A percentile compares a stretch with the other conserved stretches of the same genome.
Evolutionary conservation across 2,888 invertebrate species (phyloP).

Genomic region (Zeuzera pyrina): DNA sequence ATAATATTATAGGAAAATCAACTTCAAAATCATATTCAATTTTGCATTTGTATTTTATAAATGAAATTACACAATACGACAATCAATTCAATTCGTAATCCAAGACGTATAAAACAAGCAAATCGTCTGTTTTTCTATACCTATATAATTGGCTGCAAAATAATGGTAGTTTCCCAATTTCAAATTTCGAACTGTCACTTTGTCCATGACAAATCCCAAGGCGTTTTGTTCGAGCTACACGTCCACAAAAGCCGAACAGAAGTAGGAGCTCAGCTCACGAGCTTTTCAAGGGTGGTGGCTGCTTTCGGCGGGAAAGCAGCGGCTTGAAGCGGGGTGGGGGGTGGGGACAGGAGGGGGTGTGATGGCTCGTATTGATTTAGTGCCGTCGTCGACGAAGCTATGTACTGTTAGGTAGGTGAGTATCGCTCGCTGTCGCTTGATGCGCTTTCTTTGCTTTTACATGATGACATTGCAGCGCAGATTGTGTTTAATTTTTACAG

Average conservation of each 20-base stretch:
- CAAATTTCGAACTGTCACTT: slow-evolving; percentile 64
- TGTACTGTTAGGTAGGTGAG: slow-evolving; percentile 61
- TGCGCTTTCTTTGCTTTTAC: slow-evolving; percentile 73
- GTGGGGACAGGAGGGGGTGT: slow-evolving; percentile 41
- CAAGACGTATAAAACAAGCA: too few species aligned
- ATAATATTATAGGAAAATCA: too few species aligned
- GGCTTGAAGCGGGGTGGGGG: slow-evolving; percentile 40
- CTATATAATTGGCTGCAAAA: too few species aligned
- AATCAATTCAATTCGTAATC: too few species aligned
- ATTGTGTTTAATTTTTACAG: too few species aligned
- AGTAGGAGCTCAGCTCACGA: slow-evolving; percentile 73
- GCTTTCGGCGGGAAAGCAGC: slow-evolving; percentile 69
- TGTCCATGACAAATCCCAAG: slow-evolving; percentile 60
- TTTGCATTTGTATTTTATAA: too few species aligned
- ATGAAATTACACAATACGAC: too few species aligned
- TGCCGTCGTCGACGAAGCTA: slow-evolving; percentile 73
- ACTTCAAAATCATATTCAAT: too few species aligned
- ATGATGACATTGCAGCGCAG: too few species aligned
- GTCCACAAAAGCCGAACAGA: slow-evolving; percentile 72
- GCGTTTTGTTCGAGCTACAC: slow-evolving; percentile 62
- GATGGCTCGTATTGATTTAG: slow-evolving; percentile 75
- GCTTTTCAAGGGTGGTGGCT: slow-evolving; percentile 72
- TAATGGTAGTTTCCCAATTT: too few species aligned
- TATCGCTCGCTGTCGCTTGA: slow-evolving; percentile 63
- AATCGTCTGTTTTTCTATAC: too few species aligned